These are phyloP conservation scores for Andinoacara biseriatus DNA, from an alignment of 2,113 vertebrate genomes.

Conservation along the genomic window DNA sequence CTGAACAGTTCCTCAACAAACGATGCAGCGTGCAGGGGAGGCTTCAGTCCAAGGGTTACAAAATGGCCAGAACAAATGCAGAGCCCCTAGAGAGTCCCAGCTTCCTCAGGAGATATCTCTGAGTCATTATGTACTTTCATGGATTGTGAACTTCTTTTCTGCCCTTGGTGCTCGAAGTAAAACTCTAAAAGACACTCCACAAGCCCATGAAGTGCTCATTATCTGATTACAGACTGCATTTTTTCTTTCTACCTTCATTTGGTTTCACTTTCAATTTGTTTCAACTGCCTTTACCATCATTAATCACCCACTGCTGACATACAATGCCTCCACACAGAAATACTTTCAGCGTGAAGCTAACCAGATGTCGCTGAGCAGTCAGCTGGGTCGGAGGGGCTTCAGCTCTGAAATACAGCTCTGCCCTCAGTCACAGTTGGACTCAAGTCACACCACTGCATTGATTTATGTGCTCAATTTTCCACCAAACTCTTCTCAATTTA, in stretches of 20 bases:
- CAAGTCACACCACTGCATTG: background rate
- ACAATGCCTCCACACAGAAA: background rate
- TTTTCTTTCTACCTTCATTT: background rate
- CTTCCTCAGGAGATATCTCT: background rate
- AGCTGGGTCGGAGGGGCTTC: background rate
- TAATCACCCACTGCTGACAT: background rate
- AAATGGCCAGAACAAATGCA: background rate
- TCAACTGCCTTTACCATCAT: background rate
- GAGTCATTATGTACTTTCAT: slow-evolving; percentile 7
- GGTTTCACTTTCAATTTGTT: background rate
- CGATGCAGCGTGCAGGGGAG: slow-evolving; percentile 4
- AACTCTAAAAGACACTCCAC: background rate
- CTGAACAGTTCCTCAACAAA: background rate
- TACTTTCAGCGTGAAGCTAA: background rate
- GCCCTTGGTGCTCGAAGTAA: background rate
- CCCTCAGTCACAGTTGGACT: background rate
- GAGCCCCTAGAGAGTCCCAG: background rate
- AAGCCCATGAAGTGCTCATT: background rate
- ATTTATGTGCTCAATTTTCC: slow-evolving; percentile 21
- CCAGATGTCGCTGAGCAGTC: background rate
- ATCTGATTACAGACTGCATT: background rate
- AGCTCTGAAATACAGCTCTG: background rate
- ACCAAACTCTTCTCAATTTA: background rate
- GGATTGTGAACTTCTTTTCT: background rate
- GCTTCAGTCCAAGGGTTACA: background rate